Conservation (phyloP, 2,797 vertebrate genomes). For the Bovichtus variegatus region DNA sequence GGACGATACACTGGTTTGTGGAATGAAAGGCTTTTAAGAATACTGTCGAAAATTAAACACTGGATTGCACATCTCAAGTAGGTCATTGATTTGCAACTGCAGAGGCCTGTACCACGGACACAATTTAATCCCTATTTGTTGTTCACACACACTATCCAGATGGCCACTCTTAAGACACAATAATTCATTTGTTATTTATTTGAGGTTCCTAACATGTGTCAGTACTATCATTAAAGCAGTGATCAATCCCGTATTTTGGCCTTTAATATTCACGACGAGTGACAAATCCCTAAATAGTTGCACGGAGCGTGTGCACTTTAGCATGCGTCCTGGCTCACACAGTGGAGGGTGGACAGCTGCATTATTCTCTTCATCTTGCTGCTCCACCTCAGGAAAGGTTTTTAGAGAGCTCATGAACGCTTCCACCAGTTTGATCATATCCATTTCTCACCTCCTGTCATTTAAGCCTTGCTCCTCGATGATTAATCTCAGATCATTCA, state of each 20-base stretch:
- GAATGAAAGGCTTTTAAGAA: slow-evolving; percentile 8
- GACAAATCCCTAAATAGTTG: slow-evolving; percentile 2
- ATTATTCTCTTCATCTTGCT: slow-evolving; percentile 39
- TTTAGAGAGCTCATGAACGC: slow-evolving; percentile 51
- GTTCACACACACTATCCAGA: neutral
- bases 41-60: neutral
- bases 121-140: slow-evolving; percentile 21
- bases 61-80: slow-evolving; percentile 20
- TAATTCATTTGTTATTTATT: slow-evolving; percentile 5
- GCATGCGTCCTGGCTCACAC: slow-evolving; percentile 16
- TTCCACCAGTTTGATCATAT: slow-evolving; percentile 64
- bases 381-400: slow-evolving; percentile 51
- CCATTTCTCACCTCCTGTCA: slow-evolving; percentile 68
- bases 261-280: slow-evolving; percentile 11
- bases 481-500: slow-evolving; percentile 77
- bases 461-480: slow-evolving; percentile 64
- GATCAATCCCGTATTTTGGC: neutral
- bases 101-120: neutral
- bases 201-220: slow-evolving; percentile 3
- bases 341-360: slow-evolving; percentile 16
- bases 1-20: neutral
- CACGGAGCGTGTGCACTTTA: neutral
- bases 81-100: slow-evolving; percentile 1
- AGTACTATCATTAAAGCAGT: slow-evolving; percentile 9
- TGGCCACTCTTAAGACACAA: neutral